phyloP scores from a whole-genome alignment of 2,113 vertebrate species.

The Oreochromis tanganicae region DNA sequence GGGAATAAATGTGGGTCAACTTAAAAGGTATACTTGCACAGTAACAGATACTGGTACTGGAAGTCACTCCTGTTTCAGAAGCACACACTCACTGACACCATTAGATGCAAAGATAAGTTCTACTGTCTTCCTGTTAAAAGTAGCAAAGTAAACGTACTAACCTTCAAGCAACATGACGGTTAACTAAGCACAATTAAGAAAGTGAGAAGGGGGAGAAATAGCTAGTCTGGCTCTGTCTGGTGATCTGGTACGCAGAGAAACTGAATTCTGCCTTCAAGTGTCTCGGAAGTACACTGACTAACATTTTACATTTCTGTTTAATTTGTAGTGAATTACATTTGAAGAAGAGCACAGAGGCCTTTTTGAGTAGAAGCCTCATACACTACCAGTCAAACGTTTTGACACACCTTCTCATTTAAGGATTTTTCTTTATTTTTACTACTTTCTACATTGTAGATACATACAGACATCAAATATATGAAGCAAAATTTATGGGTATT shows the following conservation, averaged over 20 bases:
- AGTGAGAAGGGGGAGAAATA: not conserved
- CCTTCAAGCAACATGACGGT: not conserved
- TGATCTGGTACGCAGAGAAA: not conserved
- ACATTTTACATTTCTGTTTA: not conserved
- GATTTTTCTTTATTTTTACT: not conserved
- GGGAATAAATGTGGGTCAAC: not conserved
- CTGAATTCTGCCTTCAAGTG: not conserved
- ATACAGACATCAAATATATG: fast-evolving
- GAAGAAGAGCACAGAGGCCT: not conserved
- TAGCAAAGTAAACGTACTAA: not conserved
- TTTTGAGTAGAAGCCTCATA: not conserved
- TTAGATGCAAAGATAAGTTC: not conserved
- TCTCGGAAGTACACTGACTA: not conserved
- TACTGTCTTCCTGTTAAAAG: not conserved
- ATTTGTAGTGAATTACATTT: not conserved
- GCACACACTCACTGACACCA: not conserved
- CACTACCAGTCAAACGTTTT: not conserved
- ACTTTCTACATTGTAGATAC: not conserved
- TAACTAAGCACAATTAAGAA: not conserved
- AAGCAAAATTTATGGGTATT: fast-evolving
- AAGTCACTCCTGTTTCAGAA: not conserved
- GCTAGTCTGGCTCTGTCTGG: not conserved
- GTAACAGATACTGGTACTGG: not conserved
- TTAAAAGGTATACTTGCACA: not conserved
- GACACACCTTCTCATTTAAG: not conserved